Conservation (phyloP, 2,797 vertebrate genomes). For the Varecia variegata region DNA sequence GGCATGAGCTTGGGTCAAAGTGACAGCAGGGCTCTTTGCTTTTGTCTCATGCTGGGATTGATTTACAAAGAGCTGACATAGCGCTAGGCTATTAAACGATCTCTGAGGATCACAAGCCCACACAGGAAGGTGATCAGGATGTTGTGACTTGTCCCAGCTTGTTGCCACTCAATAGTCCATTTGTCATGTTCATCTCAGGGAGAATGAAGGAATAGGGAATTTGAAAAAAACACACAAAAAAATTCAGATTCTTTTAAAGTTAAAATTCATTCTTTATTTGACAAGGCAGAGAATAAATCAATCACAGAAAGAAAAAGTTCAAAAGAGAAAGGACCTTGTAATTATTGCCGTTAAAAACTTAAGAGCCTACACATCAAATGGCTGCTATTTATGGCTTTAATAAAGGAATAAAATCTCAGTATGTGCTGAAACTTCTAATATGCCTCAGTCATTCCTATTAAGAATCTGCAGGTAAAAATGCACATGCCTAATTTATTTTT, state of each 20-base stretch:
- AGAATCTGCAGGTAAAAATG: neutral
- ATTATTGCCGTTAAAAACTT: conserved; percentile 56
- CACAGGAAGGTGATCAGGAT: neutral
- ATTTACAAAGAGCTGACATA: neutral
- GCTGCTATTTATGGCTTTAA: conserved; percentile 58
- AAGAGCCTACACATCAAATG: conserved; percentile 34
- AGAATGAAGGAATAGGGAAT: neutral
- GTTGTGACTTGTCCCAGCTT: neutral
- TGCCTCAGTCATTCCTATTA: neutral
- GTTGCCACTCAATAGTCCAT: neutral
- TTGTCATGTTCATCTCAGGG: neutral
- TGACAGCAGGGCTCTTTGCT: neutral
- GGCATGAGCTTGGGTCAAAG: neutral
- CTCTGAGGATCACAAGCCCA: neutral
- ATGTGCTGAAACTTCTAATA: neutral
- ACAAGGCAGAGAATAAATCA: conserved; percentile 63
- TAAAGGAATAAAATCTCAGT: neutral
- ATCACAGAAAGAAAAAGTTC: conserved; percentile 8
- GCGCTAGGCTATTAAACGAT: neutral
- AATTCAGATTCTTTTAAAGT: neutral
- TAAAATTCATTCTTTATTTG: neutral
- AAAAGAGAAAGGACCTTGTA: conserved; percentile 29
- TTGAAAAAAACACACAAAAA: neutral
- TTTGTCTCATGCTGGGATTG: neutral
- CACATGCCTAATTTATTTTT: neutral